Evolutionary conservation across 2,888 invertebrate species (phyloP), one percentile per base, ranked within the genome.

Genomic region (Megamerina dolium): DNA sequence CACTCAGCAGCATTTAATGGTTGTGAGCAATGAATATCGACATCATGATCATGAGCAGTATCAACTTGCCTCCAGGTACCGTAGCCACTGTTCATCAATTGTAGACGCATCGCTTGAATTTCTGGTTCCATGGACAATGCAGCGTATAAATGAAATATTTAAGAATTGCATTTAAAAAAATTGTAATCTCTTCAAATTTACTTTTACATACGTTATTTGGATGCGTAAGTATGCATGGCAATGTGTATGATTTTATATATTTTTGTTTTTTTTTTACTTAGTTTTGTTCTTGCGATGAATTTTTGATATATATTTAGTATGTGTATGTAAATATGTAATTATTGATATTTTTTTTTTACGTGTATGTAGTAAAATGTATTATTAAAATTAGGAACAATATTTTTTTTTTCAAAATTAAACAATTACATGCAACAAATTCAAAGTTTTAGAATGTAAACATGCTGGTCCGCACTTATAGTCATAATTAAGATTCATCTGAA

Each of bases 1-100:
- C n/a, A n/a, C n/a, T n/a, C 23, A 37, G 16, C 21, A 37, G 13
- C 29, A 18, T 29, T 26, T 23, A 21, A n/a, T 18, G 21, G 5
- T 20, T 13, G 3, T 20, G 37, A 2, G 17, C 8, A 37, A 2
- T 16, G n/a, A 32, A 6, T 16, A 23, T 6, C 23, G 10, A 23
- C 23, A 23, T 23, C 23, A 8, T 8, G 10, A 23, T 10, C 8
- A 8, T 23, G 6, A 8, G 10, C 37, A 48, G 41, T 50, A 37
- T 64, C 56, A 62, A 70, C 70, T 71, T 70, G 70, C 70, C 70
- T 70, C 67, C 64, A 68, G 49, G 66, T 58, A 31, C 70, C 68
- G 54, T 55, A 56, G 61, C 69, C 66, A 50, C 51, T 58, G 54
- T 50, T 60, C 42, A 60, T 50, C 52, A 63, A 58, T 53, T 66